These are phyloP conservation scores for Agrochola lota DNA, from an alignment of 2,888 invertebrate species.

Conservation along the genomic window DNA sequence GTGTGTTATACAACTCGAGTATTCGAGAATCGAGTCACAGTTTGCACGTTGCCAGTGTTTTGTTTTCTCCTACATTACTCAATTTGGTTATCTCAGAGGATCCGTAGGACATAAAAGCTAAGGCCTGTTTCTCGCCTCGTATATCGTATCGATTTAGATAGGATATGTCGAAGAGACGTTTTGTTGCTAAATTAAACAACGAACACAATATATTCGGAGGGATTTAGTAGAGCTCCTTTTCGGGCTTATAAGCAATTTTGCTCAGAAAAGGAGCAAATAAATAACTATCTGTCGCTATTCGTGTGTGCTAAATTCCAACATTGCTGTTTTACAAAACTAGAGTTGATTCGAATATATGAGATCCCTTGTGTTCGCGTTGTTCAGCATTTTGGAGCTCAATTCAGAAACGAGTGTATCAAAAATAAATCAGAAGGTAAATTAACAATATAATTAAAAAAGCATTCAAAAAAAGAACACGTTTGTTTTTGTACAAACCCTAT, in stretches of 20 bases:
- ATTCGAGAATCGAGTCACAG: conserved; percentile 44
- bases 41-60: conserved; percentile 55
- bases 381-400: conserved; percentile 25
- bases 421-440: not conserved
- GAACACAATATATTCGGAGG: conserved; percentile 51
- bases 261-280: conserved; percentile 42
- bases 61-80: conserved; percentile 61
- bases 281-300: conserved; percentile 32
- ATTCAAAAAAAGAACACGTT: not conserved
- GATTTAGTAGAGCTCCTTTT: conserved; percentile 55
- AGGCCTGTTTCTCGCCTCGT: conserved; percentile 58
- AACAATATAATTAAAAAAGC: not conserved
- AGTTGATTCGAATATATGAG: conserved; percentile 43
- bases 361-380: conserved; percentile 29
- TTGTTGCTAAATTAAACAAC: conserved; percentile 58
- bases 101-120: conserved; percentile 57
- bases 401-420: conserved; percentile 3
- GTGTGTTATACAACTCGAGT: conserved; percentile 47
- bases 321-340: conserved; percentile 25
- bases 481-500: conserved; percentile 16
- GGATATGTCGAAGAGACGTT: conserved; percentile 53
- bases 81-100: conserved; percentile 55
- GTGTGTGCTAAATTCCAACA: conserved; percentile 41
- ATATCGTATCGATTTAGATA: conserved; percentile 61
- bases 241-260: conserved; percentile 52